phyloP scores from a whole-genome alignment of 2,113 vertebrate species.

The Hoplias malabaricus region DNA sequence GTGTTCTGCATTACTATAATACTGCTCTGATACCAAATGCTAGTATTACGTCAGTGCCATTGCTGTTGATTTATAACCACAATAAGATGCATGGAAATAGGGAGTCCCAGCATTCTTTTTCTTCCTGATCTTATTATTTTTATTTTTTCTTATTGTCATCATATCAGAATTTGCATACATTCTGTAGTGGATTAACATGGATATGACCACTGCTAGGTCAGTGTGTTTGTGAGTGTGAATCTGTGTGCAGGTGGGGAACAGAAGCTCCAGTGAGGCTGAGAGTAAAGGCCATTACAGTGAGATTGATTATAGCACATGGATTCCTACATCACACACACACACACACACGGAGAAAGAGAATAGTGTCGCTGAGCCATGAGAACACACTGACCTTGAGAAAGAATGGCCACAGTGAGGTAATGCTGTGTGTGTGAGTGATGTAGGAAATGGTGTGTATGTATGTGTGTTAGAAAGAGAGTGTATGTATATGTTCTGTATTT shows the following conservation, averaged over 20 bases:
- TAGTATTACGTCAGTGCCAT: too few relatives aligned
- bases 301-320: constrained; percentile 36
- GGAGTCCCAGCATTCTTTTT: too few relatives aligned
- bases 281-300: constrained; percentile 35
- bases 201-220: neutral
- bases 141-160: too few relatives aligned
- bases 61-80: too few relatives aligned
- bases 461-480: neutral
- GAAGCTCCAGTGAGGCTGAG: constrained; percentile 8
- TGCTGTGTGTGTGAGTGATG: neutral
- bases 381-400: constrained; percentile 34
- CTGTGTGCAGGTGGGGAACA: neutral
- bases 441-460: neutral
- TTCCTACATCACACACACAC: neutral
- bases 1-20: too few relatives aligned
- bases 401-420: constrained; percentile 9
- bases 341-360: neutral
- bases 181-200: too few relatives aligned
- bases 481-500: too few relatives aligned
- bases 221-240: neutral
- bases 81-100: too few relatives aligned
- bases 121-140: too few relatives aligned
- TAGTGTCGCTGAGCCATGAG: neutral
- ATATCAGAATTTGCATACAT: too few relatives aligned
- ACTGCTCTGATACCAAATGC: too few relatives aligned